Percentiles rank a stretch among this genome's conserved stretches.
Evolutionary conservation across 2,888 invertebrate species (phyloP).

Genomic region (Yponomeuta malinellus): DNA sequence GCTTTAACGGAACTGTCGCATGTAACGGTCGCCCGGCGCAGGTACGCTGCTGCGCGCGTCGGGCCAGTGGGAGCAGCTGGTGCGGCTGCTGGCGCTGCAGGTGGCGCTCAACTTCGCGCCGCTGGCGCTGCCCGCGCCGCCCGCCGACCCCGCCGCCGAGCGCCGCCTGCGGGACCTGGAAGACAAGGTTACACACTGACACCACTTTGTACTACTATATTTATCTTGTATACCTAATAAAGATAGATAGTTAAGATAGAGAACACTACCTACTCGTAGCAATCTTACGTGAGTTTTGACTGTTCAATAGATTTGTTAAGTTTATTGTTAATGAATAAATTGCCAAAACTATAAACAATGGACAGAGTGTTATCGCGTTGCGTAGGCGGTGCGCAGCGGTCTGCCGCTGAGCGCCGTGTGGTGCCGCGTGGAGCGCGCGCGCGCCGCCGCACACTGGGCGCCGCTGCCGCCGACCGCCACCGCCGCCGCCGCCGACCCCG

Average conservation of each 20-base stretch:
- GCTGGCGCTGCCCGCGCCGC: constrained; percentile 28
- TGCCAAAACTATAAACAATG: too few species aligned
- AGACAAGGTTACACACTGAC: constrained; percentile 25
- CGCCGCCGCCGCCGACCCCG: constrained; percentile 52
- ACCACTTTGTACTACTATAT: too few species aligned
- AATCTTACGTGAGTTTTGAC: too few species aligned
- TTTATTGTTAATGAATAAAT: too few species aligned
- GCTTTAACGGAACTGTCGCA: too few species aligned
- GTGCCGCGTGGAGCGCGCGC: constrained; percentile 83
- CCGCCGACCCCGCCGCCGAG: constrained; percentile 25
- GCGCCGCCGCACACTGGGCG: constrained; percentile 84
- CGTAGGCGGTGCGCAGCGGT: constrained; percentile 59
- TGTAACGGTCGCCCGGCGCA: constrained; percentile 21
- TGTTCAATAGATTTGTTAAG: too few species aligned
- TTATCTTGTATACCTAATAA: too few species aligned
- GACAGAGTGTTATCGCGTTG: too few species aligned
- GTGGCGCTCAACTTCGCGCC: constrained; percentile 79
- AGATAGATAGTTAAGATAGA: too few species aligned
- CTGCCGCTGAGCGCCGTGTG: constrained; percentile 84
- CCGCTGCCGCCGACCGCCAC: constrained; percentile 60
- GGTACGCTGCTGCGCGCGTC: constrained; percentile 73
- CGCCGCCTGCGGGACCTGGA: constrained; percentile 26
- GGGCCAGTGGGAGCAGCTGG: constrained; percentile 84
- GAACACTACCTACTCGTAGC: too few species aligned
- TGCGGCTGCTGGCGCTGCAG: constrained; percentile 81